These are phyloP conservation scores for Crotalus tigris DNA, from an alignment of 2,113 vertebrate genomes.

Conservation along the genomic window DNA sequence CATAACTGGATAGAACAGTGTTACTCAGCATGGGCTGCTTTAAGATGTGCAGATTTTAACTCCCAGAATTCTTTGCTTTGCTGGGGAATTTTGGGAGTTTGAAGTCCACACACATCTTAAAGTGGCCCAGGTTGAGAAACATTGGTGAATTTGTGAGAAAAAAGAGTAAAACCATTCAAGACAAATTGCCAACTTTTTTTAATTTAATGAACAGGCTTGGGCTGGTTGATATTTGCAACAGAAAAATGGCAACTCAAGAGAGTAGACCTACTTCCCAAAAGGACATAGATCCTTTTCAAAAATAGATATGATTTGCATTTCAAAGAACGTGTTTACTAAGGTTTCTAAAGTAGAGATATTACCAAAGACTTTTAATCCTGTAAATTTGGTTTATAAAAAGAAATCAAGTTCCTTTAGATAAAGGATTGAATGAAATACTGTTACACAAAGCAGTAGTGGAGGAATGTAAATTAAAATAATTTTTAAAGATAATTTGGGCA, in stretches of 20 bases:
- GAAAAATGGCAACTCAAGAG: neutral
- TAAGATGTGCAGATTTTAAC: neutral
- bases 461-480: neutral
- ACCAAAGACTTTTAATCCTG: neutral
- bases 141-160: neutral
- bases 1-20: neutral
- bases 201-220: neutral
- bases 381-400: neutral
- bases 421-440: neutral
- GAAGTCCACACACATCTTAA: neutral
- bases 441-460: neutral
- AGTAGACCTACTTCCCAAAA: neutral
- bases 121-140: neutral
- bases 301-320: neutral
- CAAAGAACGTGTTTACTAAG: neutral
- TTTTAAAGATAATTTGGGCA: neutral
- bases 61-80: neutral
- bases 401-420: neutral
- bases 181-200: neutral
- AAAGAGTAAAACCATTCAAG: neutral
- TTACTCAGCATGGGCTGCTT: neutral
- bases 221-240: neutral
- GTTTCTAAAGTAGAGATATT: neutral
- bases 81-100: neutral
- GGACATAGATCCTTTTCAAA: neutral